These are phyloP conservation scores for Chondrilla cf. caribensis DNA, from an alignment of 37 sponge, comb jelly and placozoan species.

Conservation along the genomic window DNA sequence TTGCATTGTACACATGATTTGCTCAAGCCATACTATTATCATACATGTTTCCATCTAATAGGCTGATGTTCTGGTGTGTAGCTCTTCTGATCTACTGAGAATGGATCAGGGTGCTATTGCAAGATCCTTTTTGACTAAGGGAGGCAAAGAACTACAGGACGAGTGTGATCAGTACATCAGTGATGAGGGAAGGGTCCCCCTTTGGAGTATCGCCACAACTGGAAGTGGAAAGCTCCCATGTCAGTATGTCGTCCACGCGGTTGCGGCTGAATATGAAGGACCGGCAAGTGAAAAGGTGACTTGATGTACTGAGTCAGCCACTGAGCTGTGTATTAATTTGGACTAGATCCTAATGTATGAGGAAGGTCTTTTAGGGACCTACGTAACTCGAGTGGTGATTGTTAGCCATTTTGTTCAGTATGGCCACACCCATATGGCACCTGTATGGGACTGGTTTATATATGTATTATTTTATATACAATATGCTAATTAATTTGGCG, in stretches of 20 bases:
- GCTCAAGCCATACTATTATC: too few relatives aligned
- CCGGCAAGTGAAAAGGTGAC: slow-evolving; percentile 27
- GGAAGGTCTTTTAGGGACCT: too few relatives aligned
- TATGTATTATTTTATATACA: background rate
- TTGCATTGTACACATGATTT: too few relatives aligned
- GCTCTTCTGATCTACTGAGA: too few relatives aligned
- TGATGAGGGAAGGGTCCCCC: background rate
- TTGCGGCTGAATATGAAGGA: slow-evolving; percentile 24
- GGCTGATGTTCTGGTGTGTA: too few relatives aligned
- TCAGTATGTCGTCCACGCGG: slow-evolving; percentile 41
- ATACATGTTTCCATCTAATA: too few relatives aligned
- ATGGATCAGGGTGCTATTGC: slow-evolving; percentile 46
- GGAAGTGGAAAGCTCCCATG: slow-evolving; percentile 40
- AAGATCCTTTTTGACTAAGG: slow-evolving; percentile 34
- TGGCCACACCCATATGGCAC: background rate
- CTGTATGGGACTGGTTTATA: background rate
- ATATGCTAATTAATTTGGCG: too few relatives aligned
- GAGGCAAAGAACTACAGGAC: slow-evolving; percentile 39
- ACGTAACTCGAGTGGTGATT: too few relatives aligned
- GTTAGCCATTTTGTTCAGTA: background rate
- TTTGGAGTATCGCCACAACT: slow-evolving; percentile 47
- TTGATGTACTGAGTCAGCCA: too few relatives aligned
- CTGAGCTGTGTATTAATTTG: too few relatives aligned
- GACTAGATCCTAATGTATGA: too few relatives aligned
- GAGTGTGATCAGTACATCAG: slow-evolving; percentile 43